A percentile compares a stretch with the other conserved stretches of the same genome.
These are phyloP conservation scores for Eristalis tenax DNA, from an alignment of 2,888 invertebrate genomes.

Conservation along the genomic window DNA sequence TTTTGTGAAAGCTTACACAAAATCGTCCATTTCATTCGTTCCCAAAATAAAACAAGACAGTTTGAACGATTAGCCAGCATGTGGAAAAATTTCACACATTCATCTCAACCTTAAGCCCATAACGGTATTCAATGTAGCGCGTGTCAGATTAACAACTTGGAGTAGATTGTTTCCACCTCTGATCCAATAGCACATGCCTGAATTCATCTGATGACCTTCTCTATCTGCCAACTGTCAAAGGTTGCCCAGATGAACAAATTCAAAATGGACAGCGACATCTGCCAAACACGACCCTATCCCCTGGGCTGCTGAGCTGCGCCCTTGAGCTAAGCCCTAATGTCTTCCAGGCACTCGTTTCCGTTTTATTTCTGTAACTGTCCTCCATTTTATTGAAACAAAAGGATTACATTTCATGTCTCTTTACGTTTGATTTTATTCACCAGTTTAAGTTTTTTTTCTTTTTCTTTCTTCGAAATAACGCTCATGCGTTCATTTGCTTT, in stretches of 20 bases:
- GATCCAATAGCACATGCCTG: neutral
- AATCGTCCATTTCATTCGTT: neutral
- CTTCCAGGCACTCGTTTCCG: neutral
- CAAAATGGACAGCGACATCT: constrained; percentile 1
- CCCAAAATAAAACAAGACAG: neutral
- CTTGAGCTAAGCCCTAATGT: neutral
- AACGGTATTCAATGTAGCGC: neutral
- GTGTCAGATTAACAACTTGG: neutral
- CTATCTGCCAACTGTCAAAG: constrained; percentile 1
- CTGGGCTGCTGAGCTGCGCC: neutral
- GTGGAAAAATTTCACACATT: neutral
- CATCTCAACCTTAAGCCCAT: neutral
- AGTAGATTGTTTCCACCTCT: neutral
- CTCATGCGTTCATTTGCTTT: constrained; percentile 7
- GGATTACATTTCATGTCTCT: constrained; percentile 3
- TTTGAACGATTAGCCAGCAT: neutral
- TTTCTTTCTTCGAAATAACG: neutral
- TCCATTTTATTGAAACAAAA: constrained; percentile 1
- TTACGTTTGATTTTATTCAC: constrained; percentile 7
- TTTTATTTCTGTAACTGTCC: neutral
- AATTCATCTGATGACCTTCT: constrained; percentile 1
- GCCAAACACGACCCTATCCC: neutral
- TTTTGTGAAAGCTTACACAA: no score
- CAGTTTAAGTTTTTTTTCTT: neutral
- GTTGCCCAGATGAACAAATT: neutral